Base-by-base conservation (phyloP, 2,113 vertebrate species). In the Paradisaea rubra region DNA sequence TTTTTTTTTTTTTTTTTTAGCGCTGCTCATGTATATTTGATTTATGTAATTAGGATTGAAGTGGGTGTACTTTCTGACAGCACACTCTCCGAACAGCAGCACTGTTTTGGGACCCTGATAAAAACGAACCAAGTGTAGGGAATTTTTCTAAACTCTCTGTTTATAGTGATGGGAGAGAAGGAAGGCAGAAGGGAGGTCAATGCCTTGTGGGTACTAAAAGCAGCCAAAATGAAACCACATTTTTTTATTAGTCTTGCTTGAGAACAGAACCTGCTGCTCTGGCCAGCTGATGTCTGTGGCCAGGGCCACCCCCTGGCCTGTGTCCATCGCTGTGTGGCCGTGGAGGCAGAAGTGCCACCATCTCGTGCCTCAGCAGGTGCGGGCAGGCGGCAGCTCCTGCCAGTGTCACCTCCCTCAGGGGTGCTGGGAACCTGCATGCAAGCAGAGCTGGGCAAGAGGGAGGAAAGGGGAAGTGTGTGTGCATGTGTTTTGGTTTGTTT, bases 311-410 rank as follows among this genome's bases (percentile, higher is more conserved):
- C n/a, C 44, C n/a, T 28, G 44, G 6, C 8, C 33, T 0, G 0
- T 33, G 21, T 20, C 45, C 1, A 1, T 39, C 39, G 15, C 60
- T 6, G 10, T 3, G 15, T 50, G 52, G 11, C 61, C 8, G 3
- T 30, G 20, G 52, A 49, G 0, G 2, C 31, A 60, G 11, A 37
- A 25, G 21, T 57, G 45, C 18, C 16, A 15, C 2, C 16, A 12
- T 16, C 23, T 50, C 0, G 0, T 1, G 17, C 8, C 37, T 21
- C 31, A 6, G 10, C 8, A 11, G 41, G 33, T 0, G 3, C 0
- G 4, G 64, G 23, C 1, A 11, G 50, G 31, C 23, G 7, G 57
- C 16, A 5, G 31, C 35, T 74, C 25, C 13, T 5, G 24, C 15
- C 76, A 35, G 30, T 0, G 0, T 61, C 25, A 3, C 35, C 25